Evolutionary conservation across 2,888 invertebrate species (phyloP), one percentile per base, ranked within the genome.

Genomic region (Conchocele bisecta): DNA sequence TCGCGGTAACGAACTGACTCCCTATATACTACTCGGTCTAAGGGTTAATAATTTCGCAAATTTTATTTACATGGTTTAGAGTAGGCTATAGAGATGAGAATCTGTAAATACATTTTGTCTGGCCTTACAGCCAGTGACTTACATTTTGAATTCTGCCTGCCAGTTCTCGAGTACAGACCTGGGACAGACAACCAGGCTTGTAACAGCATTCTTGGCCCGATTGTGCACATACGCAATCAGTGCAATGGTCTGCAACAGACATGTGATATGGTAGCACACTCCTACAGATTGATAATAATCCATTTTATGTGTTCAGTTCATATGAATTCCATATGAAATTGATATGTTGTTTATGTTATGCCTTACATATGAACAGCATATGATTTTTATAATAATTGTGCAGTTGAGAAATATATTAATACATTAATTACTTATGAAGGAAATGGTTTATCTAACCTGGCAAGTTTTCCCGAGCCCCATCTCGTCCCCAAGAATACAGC

Each of bases 401-500:
- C 9, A 13, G n/a, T 20, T 13, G 20, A 44, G n/a, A 9, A n/a
- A 13, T n/a, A 17, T 15, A 44, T n/a, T 44, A 44, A 20, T 44
- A 15, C 11, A 35, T 35, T 17, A 13, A 26, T 24, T 11, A 29
- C 11, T 48, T 11, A 53, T 20, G 17, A 53, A 13, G 7, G 13
- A 20, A 33, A 48, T 17, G 11, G 33, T 15, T 48, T 28, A 29
- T 11, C 20, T 33, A 65, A 89, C 90, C 88, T 90, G 90, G 61
- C 91, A 91, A 1, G 91, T 91, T 81, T 91, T 91, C 0, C 91
- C 91, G 4, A 91, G 87, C 3, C 91, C 91, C 91, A 91, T 91
- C 65, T 91, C 91, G 84, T 91, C 91, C 22, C 88, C 90, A 35
- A 91, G 85, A 9, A 91, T 89, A 53, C 89, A 87, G 31, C 91